Base-by-base conservation (phyloP, 1,140 invertebrate genomes). In the Oryzaephilus surinamensis region DNA sequence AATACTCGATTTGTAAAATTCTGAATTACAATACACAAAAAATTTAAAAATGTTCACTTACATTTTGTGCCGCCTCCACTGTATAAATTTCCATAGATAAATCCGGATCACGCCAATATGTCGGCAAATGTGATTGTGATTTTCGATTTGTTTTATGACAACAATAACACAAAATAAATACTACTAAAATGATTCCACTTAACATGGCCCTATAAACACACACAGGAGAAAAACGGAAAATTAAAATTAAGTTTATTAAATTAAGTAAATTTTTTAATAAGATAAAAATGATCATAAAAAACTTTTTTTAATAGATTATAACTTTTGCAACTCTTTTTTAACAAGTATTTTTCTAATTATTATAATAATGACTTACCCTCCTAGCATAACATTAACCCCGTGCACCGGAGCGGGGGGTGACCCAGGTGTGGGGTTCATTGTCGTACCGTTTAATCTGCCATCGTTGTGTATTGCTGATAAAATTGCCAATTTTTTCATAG, bases 101-200 rank as follows among this genome's bases (percentile, higher is more conserved):
- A 50, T 72, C 72, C 14, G 68, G 66, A 42, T 73, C 72, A 41
- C 71, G 55, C 72, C 72, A 74, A 45, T 73, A 72, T 32, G 67
- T 65, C 33, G 71, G 66, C 39, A 70, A 64, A 48, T 73, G 66
- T 11, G 69, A 66, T 53, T 70, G 67, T 34, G 69, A 63, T 53
- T 76, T 76, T 44, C 70, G 65, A 43, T 72, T 70, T 48, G 71
- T 75, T 55, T 72, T 71, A 60, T 77, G 72, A 47, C 73, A 77
- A 60, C 74, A 78, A 57, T 77, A 77, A 50, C 74, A 77, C 43
- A 77, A 63, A 12, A 77, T 60, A 50, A 74, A 67, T 45, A 77
- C 64, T 30, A 74, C 66, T 40, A 75, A 64, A 19, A 76, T 69
- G 41, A 77, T 67, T 29, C 72, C 68, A 51, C 73, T 73, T 39